These are phyloP conservation scores for Choristoneura rosaceana DNA, from an alignment of 2,888 invertebrate genomes.

Conservation along the genomic window DNA sequence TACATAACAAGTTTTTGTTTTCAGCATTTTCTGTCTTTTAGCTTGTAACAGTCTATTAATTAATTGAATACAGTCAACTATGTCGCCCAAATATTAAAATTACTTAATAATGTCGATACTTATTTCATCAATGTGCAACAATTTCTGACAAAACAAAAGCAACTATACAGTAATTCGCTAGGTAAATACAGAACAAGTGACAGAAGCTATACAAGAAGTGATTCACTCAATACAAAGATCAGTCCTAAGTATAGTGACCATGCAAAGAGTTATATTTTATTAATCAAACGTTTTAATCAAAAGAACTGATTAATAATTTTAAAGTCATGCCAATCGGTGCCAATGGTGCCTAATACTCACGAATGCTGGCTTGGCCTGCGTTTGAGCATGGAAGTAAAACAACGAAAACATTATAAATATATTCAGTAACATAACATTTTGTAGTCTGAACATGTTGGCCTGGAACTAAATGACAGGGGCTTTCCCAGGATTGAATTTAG, in stretches of 20 bases:
- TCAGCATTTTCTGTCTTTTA: no score
- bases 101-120: not conserved
- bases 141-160: conserved; percentile 14
- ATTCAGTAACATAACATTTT: not conserved
- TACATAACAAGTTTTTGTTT: no score
- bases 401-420: conserved; percentile 43
- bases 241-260: conserved; percentile 16
- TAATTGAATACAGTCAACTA: not conserved
- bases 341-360: conserved; percentile 65
- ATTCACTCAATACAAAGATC: conserved; percentile 5
- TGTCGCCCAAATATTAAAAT: not conserved
- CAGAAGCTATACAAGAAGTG: conserved; percentile 4
- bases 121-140: not conserved
- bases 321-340: conserved; percentile 45
- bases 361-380: conserved; percentile 77
- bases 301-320: conserved; percentile 21
- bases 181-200: conserved; percentile 5
- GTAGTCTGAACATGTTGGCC: not conserved
- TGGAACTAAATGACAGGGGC: not conserved
- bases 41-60: no score
- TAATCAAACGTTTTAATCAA: conserved; percentile 3
- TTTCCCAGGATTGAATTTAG: not conserved
- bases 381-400: conserved; percentile 70
- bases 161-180: not conserved
- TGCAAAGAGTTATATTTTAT: conserved; percentile 6